Conservation (phyloP, 2,888 invertebrate genomes). For the Zygothrica quintamaculata region DNA sequence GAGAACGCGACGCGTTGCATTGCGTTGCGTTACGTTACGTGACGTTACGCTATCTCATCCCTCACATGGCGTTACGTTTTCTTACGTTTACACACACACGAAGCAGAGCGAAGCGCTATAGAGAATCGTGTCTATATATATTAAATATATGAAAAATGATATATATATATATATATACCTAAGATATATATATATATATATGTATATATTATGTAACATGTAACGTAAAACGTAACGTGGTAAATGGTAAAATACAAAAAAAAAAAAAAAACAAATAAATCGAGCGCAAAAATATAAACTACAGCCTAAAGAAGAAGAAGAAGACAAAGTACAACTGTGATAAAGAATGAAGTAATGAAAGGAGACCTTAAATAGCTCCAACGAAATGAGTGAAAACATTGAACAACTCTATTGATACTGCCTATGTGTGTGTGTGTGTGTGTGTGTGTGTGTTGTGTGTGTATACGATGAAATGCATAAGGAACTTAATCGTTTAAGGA, state of each 20-base stretch:
- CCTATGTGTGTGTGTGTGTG: constrained; percentile 4
- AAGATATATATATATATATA: constrained; percentile 2
- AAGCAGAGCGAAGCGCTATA: constrained; percentile 30
- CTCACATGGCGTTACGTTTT: constrained; percentile 28
- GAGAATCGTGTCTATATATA: constrained; percentile 28
- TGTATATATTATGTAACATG: neutral
- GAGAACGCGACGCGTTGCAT: constrained; percentile 50
- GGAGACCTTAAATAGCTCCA: constrained; percentile 5
- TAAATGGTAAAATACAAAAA: neutral
- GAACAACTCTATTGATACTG: neutral
- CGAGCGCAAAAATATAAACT: too few relatives aligned
- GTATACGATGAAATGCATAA: too few relatives aligned
- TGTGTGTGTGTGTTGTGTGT: constrained; percentile 1
- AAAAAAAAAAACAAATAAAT: too few relatives aligned
- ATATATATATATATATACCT: neutral
- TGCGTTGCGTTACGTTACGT: constrained; percentile 36
- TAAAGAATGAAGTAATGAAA: constrained; percentile 3
- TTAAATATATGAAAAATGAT: constrained; percentile 3
- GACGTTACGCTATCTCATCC: neutral
- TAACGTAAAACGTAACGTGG: constrained; percentile 18
- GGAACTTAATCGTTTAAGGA: too few relatives aligned
- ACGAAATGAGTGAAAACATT: constrained; percentile 10
- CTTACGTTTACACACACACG: constrained; percentile 29
- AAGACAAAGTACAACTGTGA: neutral
- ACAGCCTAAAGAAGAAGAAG: neutral